Conservation (phyloP, 2,113 vertebrate genomes). For the Eclectus roratus region DNA sequence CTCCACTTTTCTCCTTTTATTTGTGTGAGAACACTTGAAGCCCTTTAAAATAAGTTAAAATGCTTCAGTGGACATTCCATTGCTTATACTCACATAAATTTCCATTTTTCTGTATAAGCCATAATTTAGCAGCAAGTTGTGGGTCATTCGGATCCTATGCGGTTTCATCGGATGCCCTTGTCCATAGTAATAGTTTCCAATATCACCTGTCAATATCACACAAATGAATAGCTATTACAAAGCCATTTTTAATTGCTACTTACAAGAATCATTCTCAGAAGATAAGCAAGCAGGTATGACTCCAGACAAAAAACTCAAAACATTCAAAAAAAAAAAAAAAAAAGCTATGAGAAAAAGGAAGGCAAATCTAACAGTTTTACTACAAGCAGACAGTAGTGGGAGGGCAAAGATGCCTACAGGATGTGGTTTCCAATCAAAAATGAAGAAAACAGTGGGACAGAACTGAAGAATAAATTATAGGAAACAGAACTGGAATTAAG, state of each 20-base stretch:
- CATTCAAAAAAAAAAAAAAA: background rate
- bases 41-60: background rate
- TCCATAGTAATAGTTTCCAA: conserved; percentile 86
- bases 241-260: background rate
- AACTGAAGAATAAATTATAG: background rate
- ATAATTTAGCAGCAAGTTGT: conserved; percentile 85
- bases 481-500: background rate
- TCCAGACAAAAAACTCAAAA: background rate
- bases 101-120: conserved; percentile 88
- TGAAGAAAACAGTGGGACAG: background rate
- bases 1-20: background rate
- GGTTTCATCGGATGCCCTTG: conserved; percentile 87
- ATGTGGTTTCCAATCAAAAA: background rate
- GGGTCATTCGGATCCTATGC: conserved; percentile 85
- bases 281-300: background rate
- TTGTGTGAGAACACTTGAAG: background rate
- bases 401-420: background rate
- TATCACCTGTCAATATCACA: conserved; percentile 77
- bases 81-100: conserved; percentile 81
- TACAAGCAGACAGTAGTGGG: background rate
- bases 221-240: background rate
- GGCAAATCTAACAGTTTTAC: background rate
- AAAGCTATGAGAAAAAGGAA: background rate
- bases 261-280: background rate
- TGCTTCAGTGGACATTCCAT: background rate